Evolutionary conservation across 2,888 invertebrate species (phyloP).

Genomic region (Lycia hirtaria): DNA sequence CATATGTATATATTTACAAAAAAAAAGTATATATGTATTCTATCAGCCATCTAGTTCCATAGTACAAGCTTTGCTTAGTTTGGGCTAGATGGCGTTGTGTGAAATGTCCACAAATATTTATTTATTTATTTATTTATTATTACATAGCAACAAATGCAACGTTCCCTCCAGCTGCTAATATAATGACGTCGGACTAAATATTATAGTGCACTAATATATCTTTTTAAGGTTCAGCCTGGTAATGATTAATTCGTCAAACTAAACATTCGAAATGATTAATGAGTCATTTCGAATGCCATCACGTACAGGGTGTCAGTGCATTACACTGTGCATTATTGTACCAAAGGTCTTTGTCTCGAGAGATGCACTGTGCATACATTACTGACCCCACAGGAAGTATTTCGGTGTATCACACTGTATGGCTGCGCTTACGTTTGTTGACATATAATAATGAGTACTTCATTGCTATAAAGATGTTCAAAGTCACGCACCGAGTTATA

Average conservation of each 20-base stretch:
- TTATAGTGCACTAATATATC: no score
- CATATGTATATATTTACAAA: no score
- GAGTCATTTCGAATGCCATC: constrained; percentile 17
- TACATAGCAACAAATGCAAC: no score
- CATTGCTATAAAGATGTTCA: background rate
- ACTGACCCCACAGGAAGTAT: constrained; percentile 29
- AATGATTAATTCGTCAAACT: background rate
- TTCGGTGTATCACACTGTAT: constrained; percentile 5
- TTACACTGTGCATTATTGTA: constrained; percentile 22
- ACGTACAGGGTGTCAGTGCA: constrained; percentile 21
- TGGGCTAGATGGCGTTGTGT: no score
- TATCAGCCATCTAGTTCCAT: no score
- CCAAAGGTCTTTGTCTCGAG: constrained; percentile 21
- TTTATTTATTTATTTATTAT: no score
- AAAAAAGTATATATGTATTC: no score
- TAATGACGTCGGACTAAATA: no score
- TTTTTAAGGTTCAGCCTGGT: no score
- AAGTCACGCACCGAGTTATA: background rate
- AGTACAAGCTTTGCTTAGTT: no score
- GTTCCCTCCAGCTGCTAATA: no score
- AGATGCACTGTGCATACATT: constrained; percentile 24
- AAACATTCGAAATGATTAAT: constrained; percentile 16
- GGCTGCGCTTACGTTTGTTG: background rate
- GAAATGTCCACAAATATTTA: no score
- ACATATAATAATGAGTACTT: background rate